Evolutionary conservation across 2,113 vertebrate species (phyloP), one percentile per base, ranked within the genome.

Genomic region (Hydrolagus affinis): DNA sequence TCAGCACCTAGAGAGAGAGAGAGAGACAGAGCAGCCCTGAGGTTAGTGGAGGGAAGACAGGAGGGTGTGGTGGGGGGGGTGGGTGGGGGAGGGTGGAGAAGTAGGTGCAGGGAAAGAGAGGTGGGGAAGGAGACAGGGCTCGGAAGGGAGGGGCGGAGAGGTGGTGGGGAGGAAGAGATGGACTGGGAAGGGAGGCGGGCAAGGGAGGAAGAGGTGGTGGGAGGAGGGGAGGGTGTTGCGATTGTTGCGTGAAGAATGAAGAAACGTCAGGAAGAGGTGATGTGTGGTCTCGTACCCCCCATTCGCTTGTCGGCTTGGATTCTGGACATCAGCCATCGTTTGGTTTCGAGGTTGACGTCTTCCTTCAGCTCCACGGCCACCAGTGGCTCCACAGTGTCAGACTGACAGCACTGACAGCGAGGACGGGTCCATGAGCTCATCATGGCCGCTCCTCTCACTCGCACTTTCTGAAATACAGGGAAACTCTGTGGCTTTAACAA

Each of bases 1-100:
- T 86, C 89, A 66, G 93, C 93, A 6, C 93, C 94, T 95, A 87
- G 28, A 60, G n/a, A 21, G 19, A 85, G n/a, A 9, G 21, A 62
- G 30, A 62, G 25, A 30, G 19, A 25, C 10, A 85, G 25, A 85
- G 78, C 57, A 23, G 17, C 70, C 6, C 32, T 59, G 44, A 85
- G 62, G 28, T 28, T 9, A 44, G 44, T 6, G 6, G 44, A 44
- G 44, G 44, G 44, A 44, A 44, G 44, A 44, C 44, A 6, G 44
- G 6, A 44, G 44, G 44, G 44, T 44, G 44, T 44, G 6, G n/a
- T n/a, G n/a, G n/a, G n/a, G n/a, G n/a, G n/a, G n/a, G n/a, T n/a
- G n/a, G n/a, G n/a, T n/a, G n/a, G n/a, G n/a, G n/a, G n/a, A n/a
- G n/a, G n/a, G n/a, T 6, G 44, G 44, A 44, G 44, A 44, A 44